Evolutionary conservation across 2,113 vertebrate species (phyloP).

Genomic region (Coreoperca whiteheadi): DNA sequence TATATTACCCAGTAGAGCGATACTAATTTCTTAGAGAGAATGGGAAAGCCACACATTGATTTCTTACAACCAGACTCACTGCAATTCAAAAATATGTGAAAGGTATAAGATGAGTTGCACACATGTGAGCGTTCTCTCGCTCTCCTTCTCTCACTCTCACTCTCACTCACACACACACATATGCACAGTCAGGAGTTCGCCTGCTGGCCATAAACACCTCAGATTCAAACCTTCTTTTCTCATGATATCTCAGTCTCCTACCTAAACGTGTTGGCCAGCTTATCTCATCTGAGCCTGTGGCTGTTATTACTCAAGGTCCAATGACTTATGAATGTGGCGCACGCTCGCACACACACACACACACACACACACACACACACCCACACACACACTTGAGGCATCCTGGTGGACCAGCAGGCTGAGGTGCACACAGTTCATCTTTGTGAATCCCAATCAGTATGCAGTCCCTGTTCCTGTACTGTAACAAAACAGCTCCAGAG

Average conservation of each 20-base stretch:
- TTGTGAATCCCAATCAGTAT: conserved; percentile 41
- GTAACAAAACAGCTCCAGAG: conserved; percentile 6
- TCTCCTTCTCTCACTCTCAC: not conserved
- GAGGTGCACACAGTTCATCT: conserved; percentile 21
- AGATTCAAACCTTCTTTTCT: conserved; percentile 66
- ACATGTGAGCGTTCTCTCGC: not conserved
- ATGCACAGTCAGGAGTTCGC: conserved; percentile 19
- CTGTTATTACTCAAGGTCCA: conserved; percentile 61
- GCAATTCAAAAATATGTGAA: not conserved
- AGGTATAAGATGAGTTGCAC: not conserved
- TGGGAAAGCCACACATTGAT: not conserved
- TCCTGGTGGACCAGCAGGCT: conserved; percentile 29
- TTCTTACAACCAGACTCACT: not conserved
- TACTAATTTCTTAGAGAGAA: not conserved
- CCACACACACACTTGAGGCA: conserved; percentile 22
- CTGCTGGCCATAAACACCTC: conserved; percentile 62
- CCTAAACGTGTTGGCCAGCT: conserved; percentile 58
- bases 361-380: conserved; percentile 25
- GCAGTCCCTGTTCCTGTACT: conserved; percentile 18
- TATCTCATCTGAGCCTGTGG: conserved; percentile 66
- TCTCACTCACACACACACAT: not conserved
- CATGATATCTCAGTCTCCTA: conserved; percentile 62
- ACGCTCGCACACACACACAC: conserved; percentile 17
- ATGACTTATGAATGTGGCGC: conserved; percentile 50
- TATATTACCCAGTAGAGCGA: not conserved